Evolutionary conservation across 2,888 invertebrate species (phyloP), one percentile per base, ranked within the genome.

Genomic region (Polydrusus pterygomalis): DNA sequence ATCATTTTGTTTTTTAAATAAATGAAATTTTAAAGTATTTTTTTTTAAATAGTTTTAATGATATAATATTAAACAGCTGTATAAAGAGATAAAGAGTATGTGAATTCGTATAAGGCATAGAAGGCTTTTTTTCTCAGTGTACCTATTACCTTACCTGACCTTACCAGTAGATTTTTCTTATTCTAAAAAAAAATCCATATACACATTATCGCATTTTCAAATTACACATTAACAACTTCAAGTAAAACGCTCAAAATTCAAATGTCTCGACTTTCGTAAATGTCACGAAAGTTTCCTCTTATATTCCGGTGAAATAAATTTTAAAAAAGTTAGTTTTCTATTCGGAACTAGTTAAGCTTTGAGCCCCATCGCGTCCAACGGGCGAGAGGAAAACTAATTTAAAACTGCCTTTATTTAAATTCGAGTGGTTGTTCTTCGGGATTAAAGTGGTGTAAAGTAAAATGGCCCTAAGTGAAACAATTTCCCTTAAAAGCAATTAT

Each of bases 401-500:
- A 51, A 18, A 51, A 20, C 17, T 18, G 49, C 18, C 49, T 51
- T 18, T 51, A 51, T 51, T 51, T 51, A 51, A 51, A 20, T 51
- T 18, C 7, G 49, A 51, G 49, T 51, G 49, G 17, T 51, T 51
- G 20, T 51, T 51, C 18, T 51, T 51, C 18, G 20, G 18, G 20
- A 51, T 18, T 51, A 51, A 51, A 51, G 49, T 51, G 49, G 11
- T 20, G 20, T 51, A 8, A 18, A 18, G 49, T 9, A 51, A 51
- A 51, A 18, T 51, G 49, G 49, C 17, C 49, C 8, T 51, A 18
- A 51, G 49, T 51, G 11, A 51, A 51, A 51, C 18, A 51, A 18
- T 18, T 51, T 51, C 20, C 17, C 8, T 8, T 18, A 18, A 18
- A 17, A 25, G 25, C 2, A 25, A 25, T 25, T 25, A 25, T 25